Evolutionary conservation across 2,113 vertebrate genomes (phyloP).

Genomic region (Cyanistes caeruleus): DNA sequence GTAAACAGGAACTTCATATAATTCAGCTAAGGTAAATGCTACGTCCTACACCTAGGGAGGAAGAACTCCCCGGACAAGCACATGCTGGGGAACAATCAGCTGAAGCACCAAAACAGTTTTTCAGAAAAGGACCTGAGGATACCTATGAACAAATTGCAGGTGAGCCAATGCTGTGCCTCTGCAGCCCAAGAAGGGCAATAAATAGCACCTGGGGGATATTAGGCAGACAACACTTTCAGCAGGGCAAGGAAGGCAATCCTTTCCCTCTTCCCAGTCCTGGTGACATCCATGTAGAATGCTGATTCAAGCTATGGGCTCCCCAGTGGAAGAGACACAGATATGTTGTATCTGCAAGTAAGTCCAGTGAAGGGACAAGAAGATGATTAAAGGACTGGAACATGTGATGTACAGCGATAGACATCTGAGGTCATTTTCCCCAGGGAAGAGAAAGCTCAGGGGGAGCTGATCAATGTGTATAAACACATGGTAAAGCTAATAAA

Average conservation of each 20-base stretch:
- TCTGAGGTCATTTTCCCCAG: neutral
- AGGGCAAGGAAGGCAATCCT: neutral
- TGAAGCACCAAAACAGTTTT: neutral
- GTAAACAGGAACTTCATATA: neutral
- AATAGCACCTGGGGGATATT: neutral
- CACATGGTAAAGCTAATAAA: neutral
- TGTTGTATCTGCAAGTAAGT: neutral
- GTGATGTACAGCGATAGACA: neutral
- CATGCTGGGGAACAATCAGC: neutral
- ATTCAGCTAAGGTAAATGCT: neutral
- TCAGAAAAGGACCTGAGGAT: neutral
- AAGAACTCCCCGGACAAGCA: neutral
- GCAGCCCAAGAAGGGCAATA: neutral
- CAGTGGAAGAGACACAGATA: neutral
- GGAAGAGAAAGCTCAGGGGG: neutral
- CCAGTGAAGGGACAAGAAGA: neutral
- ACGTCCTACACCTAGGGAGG: neutral
- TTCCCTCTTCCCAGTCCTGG: neutral
- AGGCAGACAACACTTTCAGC: neutral
- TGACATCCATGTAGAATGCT: neutral
- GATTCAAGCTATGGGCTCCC: neutral
- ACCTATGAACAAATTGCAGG: neutral
- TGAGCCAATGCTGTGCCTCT: neutral
- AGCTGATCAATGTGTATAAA: neutral
- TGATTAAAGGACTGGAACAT: neutral